Evolutionary conservation across 2,888 invertebrate genomes (phyloP).

Genomic region (Piscicola geometra): DNA sequence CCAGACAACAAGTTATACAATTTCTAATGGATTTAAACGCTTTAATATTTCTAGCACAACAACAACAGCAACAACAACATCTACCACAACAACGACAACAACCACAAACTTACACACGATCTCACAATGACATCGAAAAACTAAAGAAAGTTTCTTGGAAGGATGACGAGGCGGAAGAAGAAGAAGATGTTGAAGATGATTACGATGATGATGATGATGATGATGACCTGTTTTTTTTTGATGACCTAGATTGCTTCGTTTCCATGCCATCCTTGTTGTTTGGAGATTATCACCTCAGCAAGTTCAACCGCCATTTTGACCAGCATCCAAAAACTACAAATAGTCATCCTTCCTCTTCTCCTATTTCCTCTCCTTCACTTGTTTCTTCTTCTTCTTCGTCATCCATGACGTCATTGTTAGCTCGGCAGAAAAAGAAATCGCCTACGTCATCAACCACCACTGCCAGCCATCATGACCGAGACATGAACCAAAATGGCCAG

Average conservation of each 20-base stretch:
- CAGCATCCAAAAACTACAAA: not conserved
- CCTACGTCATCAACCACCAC: not conserved
- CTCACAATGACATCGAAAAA: not conserved
- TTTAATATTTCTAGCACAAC: too few relatives aligned
- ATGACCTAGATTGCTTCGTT: not conserved
- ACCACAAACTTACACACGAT: not conserved
- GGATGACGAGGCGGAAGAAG: not conserved
- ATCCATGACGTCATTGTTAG: not conserved
- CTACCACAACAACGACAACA: too few relatives aligned
- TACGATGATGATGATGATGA: not conserved
- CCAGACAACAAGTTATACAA: too few relatives aligned
- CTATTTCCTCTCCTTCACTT: not conserved
- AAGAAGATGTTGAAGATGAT: not conserved
- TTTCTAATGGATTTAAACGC: too few relatives aligned
- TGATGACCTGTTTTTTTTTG: not conserved
- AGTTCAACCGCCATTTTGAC: slow-evolving; percentile 5
- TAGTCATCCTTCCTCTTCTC: not conserved
- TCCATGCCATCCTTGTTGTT: not conserved
- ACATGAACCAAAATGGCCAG: too few relatives aligned
- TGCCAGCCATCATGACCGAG: too few relatives aligned
- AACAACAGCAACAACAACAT: too few relatives aligned
- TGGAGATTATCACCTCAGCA: not conserved
- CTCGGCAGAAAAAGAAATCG: not conserved
- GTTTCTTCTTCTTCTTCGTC: not conserved
- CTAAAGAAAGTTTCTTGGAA: not conserved